Conservation (phyloP, 2,113 vertebrate species). For the Carassius carassius region DNA sequence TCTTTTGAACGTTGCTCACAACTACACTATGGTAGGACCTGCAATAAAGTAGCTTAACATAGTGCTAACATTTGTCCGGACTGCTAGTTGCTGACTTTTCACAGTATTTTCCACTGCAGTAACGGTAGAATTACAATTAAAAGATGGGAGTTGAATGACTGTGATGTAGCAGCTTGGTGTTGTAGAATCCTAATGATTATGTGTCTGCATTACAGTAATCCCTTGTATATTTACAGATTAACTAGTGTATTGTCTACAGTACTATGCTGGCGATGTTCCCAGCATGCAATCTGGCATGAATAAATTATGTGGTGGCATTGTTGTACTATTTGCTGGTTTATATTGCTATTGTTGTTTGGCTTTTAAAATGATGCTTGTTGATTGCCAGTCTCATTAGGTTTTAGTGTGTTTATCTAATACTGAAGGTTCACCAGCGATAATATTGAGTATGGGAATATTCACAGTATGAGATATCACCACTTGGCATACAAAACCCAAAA, state of each 20-base stretch:
- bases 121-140: not conserved
- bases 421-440: not conserved
- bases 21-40: conserved; percentile 89
- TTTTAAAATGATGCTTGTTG: not conserved
- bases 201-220: not conserved
- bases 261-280: not conserved
- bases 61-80: not conserved
- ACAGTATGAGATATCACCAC: not conserved
- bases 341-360: not conserved
- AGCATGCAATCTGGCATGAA: conserved; percentile 27
- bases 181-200: conserved; percentile 3
- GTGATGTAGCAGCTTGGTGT: not conserved
- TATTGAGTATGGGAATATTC: not conserved
- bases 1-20: conserved; percentile 92
- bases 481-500: not conserved
- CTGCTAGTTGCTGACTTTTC: not conserved
- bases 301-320: not conserved
- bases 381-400: not conserved
- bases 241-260: not conserved
- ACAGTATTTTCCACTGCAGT: not conserved
- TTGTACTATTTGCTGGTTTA: not conserved
- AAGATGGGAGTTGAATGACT: not conserved
- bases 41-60: not conserved
- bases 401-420: not conserved
- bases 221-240: not conserved